Evolutionary conservation across 2,888 invertebrate species (phyloP).

Genomic region (Cenopis cana): DNA sequence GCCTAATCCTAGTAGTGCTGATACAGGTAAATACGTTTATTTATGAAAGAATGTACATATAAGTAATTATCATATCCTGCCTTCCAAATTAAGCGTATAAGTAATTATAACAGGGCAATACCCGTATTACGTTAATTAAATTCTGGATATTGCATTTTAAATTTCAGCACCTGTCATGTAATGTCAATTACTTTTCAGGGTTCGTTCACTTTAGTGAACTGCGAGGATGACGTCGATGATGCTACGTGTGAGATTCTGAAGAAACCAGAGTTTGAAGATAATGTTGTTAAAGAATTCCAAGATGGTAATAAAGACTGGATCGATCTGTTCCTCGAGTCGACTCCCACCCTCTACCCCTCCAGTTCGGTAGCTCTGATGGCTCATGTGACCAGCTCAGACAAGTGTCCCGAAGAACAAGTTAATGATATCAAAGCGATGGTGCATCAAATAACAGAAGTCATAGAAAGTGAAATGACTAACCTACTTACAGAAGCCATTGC

Average conservation of each 20-base stretch:
- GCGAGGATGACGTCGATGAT: constrained; percentile 49
- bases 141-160: not conserved
- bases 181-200: constrained; percentile 58
- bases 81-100: not conserved
- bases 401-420: constrained; percentile 72
- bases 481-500: constrained; percentile 66
- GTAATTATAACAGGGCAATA: not conserved
- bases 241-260: constrained; percentile 51
- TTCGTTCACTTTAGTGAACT: constrained; percentile 57
- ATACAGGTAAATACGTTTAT: constrained; percentile 66
- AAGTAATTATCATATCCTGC: not conserved
- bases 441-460: constrained; percentile 63
- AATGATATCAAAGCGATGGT: constrained; percentile 73
- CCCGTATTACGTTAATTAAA: constrained; percentile 1
- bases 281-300: constrained; percentile 55
- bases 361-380: constrained; percentile 70
- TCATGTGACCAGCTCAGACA: constrained; percentile 64
- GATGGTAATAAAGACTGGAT: constrained; percentile 64
- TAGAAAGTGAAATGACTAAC: constrained; percentile 72
- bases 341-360: constrained; percentile 58
- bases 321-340: constrained; percentile 60
- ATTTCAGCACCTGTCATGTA: constrained; percentile 7
- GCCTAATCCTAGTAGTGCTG: constrained; percentile 67
- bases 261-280: constrained; percentile 53
- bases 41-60: not conserved